Evolutionary conservation across 1,140 invertebrate species (phyloP), one percentile per base, ranked within the genome.

Genomic region (Akabosia matsudoensis): DNA sequence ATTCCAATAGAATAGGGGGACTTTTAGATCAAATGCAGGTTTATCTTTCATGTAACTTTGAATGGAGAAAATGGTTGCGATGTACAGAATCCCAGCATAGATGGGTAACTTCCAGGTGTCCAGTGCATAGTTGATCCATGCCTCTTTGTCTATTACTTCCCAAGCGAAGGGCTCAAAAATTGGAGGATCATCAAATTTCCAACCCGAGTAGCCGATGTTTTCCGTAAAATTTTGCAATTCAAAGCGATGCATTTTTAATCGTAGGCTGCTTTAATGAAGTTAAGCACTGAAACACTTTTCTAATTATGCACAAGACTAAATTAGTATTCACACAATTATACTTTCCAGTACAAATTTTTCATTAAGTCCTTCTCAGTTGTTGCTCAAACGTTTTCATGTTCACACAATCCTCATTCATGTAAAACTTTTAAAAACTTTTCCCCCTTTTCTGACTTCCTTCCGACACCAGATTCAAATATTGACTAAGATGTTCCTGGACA

Each of bases 1-100:
- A 64, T 74, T 74, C 73, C 73, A 74, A 64, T 56, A 74, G 28
- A 74, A 74, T n/a, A 74, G 73, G n/a, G 73, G 51, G 10, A 3
- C 56, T 26, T 64, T 74, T 18, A 74, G 51, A 54, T 74, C 73
- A 64, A 54, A 74, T 1, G 51, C 26, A 3, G 73, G 73, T 52
- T 51, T 74, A 22, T 56, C 52, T 33, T 64, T 61, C 73, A 74
- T 74, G 45, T 56, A 74, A 14, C 14, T n/a, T 30, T 74, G 37
- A 22, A 74, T 52, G 3, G 51, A 3, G 33, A 56, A 74, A 54
- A 74, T 64, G 10, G 45, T 26, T 33, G 64, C 24, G 10, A 74
- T 74, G 28, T 74, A 74, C 45, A 64, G n/a, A 10, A 74, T 30
- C 24, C 73, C 31, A 3, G 56, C 18, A 26, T 54, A 54, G 18